Evolutionary conservation across 2,888 invertebrate species (phyloP).

Genomic region (Nomada ruficornis): DNA sequence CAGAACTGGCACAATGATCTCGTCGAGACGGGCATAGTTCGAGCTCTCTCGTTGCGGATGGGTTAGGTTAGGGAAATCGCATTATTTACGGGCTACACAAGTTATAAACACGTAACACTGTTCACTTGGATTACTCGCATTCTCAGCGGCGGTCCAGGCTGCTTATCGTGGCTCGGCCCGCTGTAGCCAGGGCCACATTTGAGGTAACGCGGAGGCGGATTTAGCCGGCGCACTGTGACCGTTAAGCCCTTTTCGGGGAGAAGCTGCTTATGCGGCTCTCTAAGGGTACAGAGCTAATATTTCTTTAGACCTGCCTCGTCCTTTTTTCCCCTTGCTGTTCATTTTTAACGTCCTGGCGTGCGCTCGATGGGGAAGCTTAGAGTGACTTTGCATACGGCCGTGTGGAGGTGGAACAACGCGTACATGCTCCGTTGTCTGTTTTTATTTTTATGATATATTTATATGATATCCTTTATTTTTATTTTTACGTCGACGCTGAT

Average conservation of each 20-base stretch:
- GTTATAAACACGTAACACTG: slow-evolving; percentile 57
- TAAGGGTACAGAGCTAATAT: slow-evolving; percentile 36
- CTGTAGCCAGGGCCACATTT: slow-evolving; percentile 58
- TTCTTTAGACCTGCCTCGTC: slow-evolving; percentile 14
- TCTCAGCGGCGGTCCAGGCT: slow-evolving; percentile 53
- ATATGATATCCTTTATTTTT: too few relatives aligned
- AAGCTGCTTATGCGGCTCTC: slow-evolving; percentile 67
- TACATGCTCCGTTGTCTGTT: too few relatives aligned
- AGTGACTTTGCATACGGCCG: neutral
- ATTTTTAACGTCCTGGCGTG: slow-evolving; percentile 14
- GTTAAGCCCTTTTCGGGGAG: slow-evolving; percentile 70
- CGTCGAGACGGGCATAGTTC: slow-evolving; percentile 51
- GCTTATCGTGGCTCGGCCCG: slow-evolving; percentile 67
- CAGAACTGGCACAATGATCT: slow-evolving; percentile 55
- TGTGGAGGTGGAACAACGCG: neutral
- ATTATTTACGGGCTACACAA: slow-evolving; percentile 68
- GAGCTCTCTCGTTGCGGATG: slow-evolving; percentile 44
- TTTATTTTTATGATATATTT: too few relatives aligned
- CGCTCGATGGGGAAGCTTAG: neutral
- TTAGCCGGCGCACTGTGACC: slow-evolving; percentile 70
- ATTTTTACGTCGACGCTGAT: too few relatives aligned
- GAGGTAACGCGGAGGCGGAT: slow-evolving; percentile 72
- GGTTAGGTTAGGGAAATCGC: slow-evolving; percentile 49
- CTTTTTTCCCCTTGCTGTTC: neutral
- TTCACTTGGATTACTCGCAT: slow-evolving; percentile 66